Percentiles rank a stretch among this genome's conserved stretches.
phyloP scores from a whole-genome alignment of 2,888 invertebrate species.

The Pediacus dermestoides region DNA sequence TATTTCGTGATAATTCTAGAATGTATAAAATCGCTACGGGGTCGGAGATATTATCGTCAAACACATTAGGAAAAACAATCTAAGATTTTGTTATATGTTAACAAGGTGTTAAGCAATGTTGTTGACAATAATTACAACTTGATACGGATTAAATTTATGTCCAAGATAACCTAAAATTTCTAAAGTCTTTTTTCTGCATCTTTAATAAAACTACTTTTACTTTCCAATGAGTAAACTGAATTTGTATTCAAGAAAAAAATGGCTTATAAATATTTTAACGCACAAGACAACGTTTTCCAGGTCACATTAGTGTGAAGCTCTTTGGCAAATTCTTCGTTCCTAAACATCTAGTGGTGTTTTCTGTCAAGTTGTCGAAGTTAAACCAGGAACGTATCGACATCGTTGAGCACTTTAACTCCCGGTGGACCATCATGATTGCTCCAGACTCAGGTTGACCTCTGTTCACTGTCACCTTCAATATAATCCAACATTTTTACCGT shows the following conservation, averaged over 20 bases:
- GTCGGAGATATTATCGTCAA: conserved; percentile 4
- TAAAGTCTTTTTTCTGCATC: no score
- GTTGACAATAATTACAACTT: no score
- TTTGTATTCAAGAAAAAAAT: no score
- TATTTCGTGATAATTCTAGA: conserved; percentile 5
- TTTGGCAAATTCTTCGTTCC: no score
- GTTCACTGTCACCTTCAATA: conserved; percentile 41
- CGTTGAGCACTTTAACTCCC: conserved; percentile 17
- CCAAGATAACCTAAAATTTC: no score
- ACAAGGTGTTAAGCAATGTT: no score
- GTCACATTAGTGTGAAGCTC: no score
- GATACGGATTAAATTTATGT: no score
- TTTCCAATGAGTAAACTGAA: no score
- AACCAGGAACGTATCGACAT: conserved; percentile 15
- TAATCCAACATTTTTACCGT: conserved; percentile 35
- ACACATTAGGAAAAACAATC: conserved; percentile 1
- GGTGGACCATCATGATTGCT: conserved; percentile 31
- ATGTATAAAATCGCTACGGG: background rate
- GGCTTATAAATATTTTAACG: no score
- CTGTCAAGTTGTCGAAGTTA: conserved; percentile 19
- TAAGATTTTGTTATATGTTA: conserved; percentile 5
- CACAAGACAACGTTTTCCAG: no score
- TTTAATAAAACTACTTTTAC: no score
- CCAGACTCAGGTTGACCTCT: conserved; percentile 40
- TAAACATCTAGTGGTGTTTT: conserved; percentile 13